These are phyloP conservation scores for Scolopax bukidnonensis DNA, from an alignment of 2,797 vertebrate species.

Conservation along the genomic window DNA sequence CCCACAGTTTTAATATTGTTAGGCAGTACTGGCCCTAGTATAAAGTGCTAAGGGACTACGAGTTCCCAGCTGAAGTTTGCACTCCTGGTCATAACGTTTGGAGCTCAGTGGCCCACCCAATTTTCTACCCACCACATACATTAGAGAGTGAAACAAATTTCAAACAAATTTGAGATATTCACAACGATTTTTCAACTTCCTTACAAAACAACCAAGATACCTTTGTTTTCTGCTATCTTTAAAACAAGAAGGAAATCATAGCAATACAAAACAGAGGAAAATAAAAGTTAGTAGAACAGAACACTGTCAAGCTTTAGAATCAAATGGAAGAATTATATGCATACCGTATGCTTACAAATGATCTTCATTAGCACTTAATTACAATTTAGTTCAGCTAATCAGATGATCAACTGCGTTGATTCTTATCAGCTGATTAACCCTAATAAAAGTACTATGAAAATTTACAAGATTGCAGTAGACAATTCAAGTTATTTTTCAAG, in stretches of 20 bases:
- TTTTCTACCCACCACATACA: neutral
- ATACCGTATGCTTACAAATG: constrained; percentile 43
- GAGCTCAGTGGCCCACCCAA: neutral
- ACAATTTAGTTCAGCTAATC: constrained; percentile 63
- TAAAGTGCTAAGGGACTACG: neutral
- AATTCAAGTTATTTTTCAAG: constrained; percentile 3
- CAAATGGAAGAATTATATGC: constrained; percentile 29
- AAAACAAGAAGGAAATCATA: neutral
- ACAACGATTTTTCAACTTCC: neutral
- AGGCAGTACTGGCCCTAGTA: neutral
- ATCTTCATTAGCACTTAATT: constrained; percentile 66
- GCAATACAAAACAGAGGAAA: neutral
- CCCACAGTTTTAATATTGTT: neutral
- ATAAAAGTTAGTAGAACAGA: neutral
- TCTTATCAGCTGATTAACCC: constrained; percentile 59
- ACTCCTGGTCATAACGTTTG: neutral
- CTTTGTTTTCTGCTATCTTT: neutral
- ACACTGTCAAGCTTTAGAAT: neutral
- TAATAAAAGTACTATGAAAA: constrained; percentile 7
- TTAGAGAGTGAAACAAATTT: neutral
- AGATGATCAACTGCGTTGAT: constrained; percentile 51
- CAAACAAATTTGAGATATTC: neutral
- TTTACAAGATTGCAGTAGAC: neutral
- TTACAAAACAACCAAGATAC: neutral
- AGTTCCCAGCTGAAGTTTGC: neutral